Conservation (phyloP, 64 coral and sea anemone genomes). For the Porites australiensis region DNA sequence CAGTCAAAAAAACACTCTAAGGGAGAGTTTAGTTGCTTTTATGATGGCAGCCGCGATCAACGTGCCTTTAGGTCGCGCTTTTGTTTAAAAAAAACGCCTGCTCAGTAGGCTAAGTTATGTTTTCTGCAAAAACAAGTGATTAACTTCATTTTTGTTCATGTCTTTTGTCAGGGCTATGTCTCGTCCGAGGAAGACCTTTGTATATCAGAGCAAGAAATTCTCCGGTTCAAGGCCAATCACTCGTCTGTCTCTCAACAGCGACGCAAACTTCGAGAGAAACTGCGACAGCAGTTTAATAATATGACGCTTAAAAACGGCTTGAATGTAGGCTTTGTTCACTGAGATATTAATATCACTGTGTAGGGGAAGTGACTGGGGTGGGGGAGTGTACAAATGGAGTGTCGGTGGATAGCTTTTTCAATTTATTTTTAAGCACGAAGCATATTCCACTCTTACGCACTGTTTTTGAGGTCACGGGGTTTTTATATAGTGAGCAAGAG, state of each 20-base stretch:
- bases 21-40: too few relatives aligned
- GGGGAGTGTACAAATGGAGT: neutral
- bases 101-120: neutral
- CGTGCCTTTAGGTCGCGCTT: too few relatives aligned
- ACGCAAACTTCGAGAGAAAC: slow-evolving; percentile 85
- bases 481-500: too few relatives aligned
- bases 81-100: too few relatives aligned
- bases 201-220: slow-evolving; percentile 88
- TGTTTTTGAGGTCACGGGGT: too few relatives aligned
- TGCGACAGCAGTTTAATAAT: slow-evolving; percentile 85
- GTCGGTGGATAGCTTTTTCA: neutral
- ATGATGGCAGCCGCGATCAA: too few relatives aligned
- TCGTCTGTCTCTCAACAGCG: slow-evolving; percentile 80
- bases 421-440: too few relatives aligned
- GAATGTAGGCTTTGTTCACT: slow-evolving; percentile 75
- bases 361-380: neutral
- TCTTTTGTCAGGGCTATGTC: slow-evolving; percentile 63
- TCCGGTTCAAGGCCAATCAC: slow-evolving; percentile 87
- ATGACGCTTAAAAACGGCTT: slow-evolving; percentile 82
- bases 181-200: slow-evolving; percentile 86
- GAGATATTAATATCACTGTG: neutral
- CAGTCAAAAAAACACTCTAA: too few relatives aligned
- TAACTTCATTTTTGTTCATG: neutral
- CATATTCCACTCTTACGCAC: too few relatives aligned
- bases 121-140: neutral